Evolutionary conservation across 2,888 invertebrate genomes (phyloP), one percentile per base, ranked within the genome.

Genomic region (Tiphia femorata): DNA sequence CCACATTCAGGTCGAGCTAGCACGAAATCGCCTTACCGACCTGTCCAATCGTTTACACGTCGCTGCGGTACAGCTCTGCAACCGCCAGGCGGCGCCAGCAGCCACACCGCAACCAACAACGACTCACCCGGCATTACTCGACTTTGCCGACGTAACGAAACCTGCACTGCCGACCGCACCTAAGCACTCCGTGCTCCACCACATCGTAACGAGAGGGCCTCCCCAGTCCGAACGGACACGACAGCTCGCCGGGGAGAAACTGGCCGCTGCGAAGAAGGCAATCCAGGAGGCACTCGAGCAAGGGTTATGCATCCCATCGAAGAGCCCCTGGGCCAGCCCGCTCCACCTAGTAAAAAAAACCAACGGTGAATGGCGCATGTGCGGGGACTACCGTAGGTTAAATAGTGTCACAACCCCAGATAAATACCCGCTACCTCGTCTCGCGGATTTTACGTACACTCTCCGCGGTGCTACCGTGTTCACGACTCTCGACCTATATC

Each of bases 281-380:
- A 5, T 25, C 8, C 25, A 8, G 5, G 8, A 25, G 8, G 5
- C 6, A 8, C 8, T 5, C 25, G 37, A 35, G 37, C 16, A 7
- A 16, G 16, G 37, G n/a, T 7, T 35, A 5, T 35, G 37, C 16
- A 5, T 5, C 6, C 38, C 38, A 2, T 38, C 38, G 5, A n/a
- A 38, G 5, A 38, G 38, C 20, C 8, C 17, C 8, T 38, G 38
- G 38, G 20, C 38, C 17, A 59, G 70, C 60, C 80, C 17, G 37
- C 21, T 62, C 1, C 62, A 56, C 25, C 29, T 62, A 23, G 33
- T 29, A 8, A 8, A 8, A 1, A 62, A 58, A 25, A 49, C 49
- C n/a, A 37, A 54, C 10, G 55, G 58, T 3, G 21, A 8, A 4
- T 49, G 49, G 48, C 37, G 62, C n/a, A 48, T 50, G 3, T 62